Evolutionary conservation across 2,113 vertebrate genomes (phyloP).

Genomic region (Poecile atricapillus): DNA sequence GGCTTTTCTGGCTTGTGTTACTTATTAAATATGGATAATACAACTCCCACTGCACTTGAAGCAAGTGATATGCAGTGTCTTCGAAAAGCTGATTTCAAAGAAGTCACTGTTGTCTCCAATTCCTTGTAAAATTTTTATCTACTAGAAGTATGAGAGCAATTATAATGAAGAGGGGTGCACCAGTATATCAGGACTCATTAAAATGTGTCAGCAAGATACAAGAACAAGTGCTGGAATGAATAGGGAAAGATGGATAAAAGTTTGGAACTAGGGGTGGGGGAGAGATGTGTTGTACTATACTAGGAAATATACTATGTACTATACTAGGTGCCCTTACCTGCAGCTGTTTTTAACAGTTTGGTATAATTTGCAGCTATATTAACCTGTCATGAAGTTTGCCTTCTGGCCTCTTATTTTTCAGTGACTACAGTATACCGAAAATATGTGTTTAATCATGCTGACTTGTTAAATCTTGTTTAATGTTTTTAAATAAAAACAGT

Average conservation of each 20-base stretch:
- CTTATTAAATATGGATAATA: neutral
- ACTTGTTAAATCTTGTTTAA: neutral
- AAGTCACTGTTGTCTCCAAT: neutral
- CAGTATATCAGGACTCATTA: rapidly evolving
- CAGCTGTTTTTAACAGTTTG: neutral
- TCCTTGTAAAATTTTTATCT: neutral
- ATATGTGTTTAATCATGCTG: neutral
- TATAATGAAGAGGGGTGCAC: neutral
- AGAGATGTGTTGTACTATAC: neutral
- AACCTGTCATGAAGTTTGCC: neutral
- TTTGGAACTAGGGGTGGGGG: neutral
- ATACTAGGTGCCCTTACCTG: neutral
- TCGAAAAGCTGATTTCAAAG: neutral
- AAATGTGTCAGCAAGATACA: neutral
- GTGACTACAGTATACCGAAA: neutral
- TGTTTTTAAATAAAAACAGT: neutral
- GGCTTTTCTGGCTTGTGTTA: neutral
- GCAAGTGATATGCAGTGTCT: neutral
- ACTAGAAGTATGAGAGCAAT: neutral
- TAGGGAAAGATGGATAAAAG: neutral
- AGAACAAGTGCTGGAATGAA: neutral
- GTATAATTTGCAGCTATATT: neutral
- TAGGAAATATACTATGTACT: neutral
- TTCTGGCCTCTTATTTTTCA: neutral
- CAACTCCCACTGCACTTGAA: neutral